Base-by-base conservation (phyloP, 2,888 invertebrate species). In the Epinotia ramella region DNA sequence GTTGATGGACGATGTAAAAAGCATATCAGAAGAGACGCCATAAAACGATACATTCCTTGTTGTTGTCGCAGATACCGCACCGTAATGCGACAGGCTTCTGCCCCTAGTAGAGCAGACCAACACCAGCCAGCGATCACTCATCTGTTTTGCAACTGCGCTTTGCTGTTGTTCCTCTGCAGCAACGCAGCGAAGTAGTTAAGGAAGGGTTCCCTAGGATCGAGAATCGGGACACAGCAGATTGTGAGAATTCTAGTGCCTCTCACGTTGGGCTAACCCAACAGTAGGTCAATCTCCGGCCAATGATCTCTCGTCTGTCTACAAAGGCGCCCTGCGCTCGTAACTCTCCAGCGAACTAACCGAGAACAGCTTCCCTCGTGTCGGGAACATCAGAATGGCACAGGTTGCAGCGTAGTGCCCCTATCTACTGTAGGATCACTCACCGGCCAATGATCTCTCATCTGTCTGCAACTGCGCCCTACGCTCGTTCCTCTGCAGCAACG, bases 381-480 rank as follows among this genome's bases (percentile, higher is more conserved):
- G 24, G 24, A 28, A 28, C 3, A 28, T 28, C 24, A 28, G 24
- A 28, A 28, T 98, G 97, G 83, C 98, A 96, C 77, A 98, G 96
- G 84, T 96, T 98, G 97, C 81, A 98, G 94, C 56, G 97, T 94
- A 95, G 81, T 12, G 16, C 80, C 98, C 93, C 88, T 97, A 95
- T 97, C 53, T 53, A 53, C 40, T 12, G 12, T 49, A 18, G 64
- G 64, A 5, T n/a, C 59, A 81, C 89, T 88, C 44, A 94, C 94
- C 95, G 13, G 98, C 98, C 0, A 99, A 95, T 1, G 97, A 95
- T 76, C 97, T 95, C 84, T 98, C 98, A 87, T 99, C 98, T 49
- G 97, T 97, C 87, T 98, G 98, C 81, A 99, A 95, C 88, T 99
- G 99, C 2, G 98, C 96, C 56, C 99, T 95, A 79, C 98, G 97